A percentile compares a stretch with the other conserved stretches of the same genome.
Conservation (phyloP, 2,888 invertebrate genomes). For the Acanthosepion esculentum region DNA sequence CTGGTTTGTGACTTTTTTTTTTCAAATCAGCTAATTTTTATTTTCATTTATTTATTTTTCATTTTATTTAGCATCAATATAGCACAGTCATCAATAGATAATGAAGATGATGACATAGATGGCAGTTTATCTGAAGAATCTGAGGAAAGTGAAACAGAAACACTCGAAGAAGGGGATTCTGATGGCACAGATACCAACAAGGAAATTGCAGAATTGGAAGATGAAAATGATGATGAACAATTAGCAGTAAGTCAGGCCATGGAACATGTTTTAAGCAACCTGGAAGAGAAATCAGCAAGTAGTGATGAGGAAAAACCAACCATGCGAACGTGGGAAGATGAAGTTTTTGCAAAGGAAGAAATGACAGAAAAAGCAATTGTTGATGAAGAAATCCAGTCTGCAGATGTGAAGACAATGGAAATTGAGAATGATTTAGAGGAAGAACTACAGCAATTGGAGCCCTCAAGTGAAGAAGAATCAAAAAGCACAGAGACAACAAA, state of each 20-base stretch:
- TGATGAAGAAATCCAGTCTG: neutral
- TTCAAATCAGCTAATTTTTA: neutral
- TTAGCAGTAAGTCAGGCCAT: slow-evolving; percentile 63
- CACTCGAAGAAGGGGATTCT: slow-evolving; percentile 51
- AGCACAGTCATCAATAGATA: slow-evolving; percentile 49
- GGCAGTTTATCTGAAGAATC: slow-evolving; percentile 50
- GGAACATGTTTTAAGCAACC: slow-evolving; percentile 64
- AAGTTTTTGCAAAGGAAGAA: slow-evolving; percentile 55
- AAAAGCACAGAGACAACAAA: slow-evolving; percentile 50
- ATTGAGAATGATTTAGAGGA: neutral
- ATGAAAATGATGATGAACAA: slow-evolving; percentile 51
- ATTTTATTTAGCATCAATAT: neutral
- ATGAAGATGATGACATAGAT: slow-evolving; percentile 80
- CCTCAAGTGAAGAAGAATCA: slow-evolving; percentile 42
- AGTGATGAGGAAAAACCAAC: slow-evolving; percentile 52
- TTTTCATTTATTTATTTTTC: neutral
- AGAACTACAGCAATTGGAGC: neutral
- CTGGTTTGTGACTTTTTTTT: too few species aligned
- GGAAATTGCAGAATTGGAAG: slow-evolving; percentile 57
- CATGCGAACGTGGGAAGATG: slow-evolving; percentile 55
- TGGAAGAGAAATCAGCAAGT: slow-evolving; percentile 60
- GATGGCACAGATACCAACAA: slow-evolving; percentile 49
- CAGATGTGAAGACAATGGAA: neutral
- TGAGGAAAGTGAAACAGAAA: slow-evolving; percentile 50
- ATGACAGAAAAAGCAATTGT: neutral